phyloP scores from a whole-genome alignment of 2,888 invertebrate genomes.

The Drosophila paracracens region DNA sequence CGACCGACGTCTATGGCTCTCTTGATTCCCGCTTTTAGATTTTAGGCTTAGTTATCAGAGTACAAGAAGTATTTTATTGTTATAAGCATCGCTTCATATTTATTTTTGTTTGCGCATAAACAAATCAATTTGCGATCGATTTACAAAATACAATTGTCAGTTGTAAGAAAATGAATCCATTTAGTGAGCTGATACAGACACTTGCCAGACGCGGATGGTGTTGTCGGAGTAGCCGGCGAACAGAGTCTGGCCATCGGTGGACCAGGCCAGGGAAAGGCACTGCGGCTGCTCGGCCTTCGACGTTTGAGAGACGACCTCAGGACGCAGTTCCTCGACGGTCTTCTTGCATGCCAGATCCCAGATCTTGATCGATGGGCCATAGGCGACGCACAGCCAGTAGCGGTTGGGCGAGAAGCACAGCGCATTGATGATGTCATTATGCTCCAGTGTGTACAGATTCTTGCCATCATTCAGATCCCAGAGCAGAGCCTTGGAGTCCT shows the following conservation, averaged over 20 bases:
- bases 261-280: constrained; percentile 99
- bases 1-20: no score
- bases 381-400: constrained; percentile 99
- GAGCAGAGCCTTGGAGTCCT: constrained; percentile 99
- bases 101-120: constrained; percentile 51
- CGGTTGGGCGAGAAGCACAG: constrained; percentile 99
- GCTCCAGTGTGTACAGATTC: constrained; percentile 98
- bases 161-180: constrained; percentile 23
- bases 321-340: constrained; percentile 98
- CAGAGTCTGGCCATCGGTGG: constrained; percentile 99
- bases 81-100: constrained; percentile 47
- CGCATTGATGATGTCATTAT: constrained; percentile 99
- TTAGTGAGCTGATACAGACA: constrained; percentile 93
- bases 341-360: constrained; percentile 99
- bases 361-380: constrained; percentile 98
- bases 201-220: constrained; percentile 99
- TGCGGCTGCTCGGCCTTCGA: constrained; percentile 96
- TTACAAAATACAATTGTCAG: constrained; percentile 47
- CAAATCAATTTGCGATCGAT: constrained; percentile 59
- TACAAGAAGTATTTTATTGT: neutral
- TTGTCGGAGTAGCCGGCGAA: constrained; percentile 99
- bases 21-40: neutral
- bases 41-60: neutral
- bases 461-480: constrained; percentile 99
- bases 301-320: constrained; percentile 93